These are phyloP conservation scores for Cerceris rybyensis DNA, from an alignment of 2,888 invertebrate species.

Conservation along the genomic window DNA sequence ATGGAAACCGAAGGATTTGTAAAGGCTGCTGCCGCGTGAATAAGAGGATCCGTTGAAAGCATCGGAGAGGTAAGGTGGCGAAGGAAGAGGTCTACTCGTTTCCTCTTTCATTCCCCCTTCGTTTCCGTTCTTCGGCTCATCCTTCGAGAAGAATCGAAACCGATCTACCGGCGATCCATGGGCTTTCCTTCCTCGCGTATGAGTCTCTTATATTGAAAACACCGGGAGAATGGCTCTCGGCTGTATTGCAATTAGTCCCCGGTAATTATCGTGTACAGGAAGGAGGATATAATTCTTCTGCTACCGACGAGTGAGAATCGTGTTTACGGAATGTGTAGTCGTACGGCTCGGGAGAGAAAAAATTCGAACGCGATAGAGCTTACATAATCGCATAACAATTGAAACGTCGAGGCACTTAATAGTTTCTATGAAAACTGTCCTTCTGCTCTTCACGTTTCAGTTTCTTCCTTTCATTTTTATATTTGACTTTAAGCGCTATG, in stretches of 20 bases:
- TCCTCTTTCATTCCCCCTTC: constrained; percentile 37
- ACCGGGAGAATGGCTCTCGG: constrained; percentile 8
- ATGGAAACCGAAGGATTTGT: constrained; percentile 54
- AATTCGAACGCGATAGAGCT: constrained; percentile 26
- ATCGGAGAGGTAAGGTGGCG: constrained; percentile 6
- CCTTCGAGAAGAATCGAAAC: constrained; percentile 1
- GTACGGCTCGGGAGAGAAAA: constrained; percentile 20
- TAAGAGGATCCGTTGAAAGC: constrained; percentile 52
- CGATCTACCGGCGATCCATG: background rate
- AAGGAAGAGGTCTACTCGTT: constrained; percentile 34
- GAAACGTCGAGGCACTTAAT: constrained; percentile 28
- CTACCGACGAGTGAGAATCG: constrained; percentile 29
- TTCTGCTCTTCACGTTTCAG: background rate
- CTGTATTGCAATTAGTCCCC: constrained; percentile 28
- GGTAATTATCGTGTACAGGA: constrained; percentile 38
- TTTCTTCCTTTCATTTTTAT: background rate
- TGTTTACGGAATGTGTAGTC: constrained; percentile 23
- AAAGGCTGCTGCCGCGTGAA: constrained; percentile 58
- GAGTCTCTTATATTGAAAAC: constrained; percentile 9
- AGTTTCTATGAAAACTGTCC: background rate
- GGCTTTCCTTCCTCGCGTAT: constrained; percentile 2
- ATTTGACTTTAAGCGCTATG: background rate
- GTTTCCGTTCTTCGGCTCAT: constrained; percentile 19
- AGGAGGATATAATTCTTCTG: constrained; percentile 43
- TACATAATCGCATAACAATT: constrained; percentile 30